These are phyloP conservation scores for Salminus brasiliensis DNA, from an alignment of 2,113 vertebrate species.

Conservation along the genomic window DNA sequence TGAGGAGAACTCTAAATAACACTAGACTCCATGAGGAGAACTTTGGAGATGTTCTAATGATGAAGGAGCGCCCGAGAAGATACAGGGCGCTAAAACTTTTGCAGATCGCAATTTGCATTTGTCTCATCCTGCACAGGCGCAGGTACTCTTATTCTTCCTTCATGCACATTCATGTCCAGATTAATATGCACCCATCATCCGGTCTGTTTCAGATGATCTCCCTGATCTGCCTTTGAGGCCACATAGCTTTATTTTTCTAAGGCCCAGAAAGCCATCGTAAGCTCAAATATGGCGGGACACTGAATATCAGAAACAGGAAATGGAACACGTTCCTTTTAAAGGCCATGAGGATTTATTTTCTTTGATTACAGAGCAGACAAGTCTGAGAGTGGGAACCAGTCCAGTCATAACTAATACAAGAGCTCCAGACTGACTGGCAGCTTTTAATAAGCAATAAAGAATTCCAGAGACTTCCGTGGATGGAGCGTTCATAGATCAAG, in stretches of 20 bases:
- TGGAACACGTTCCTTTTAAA: conserved; percentile 10
- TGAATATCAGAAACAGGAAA: conserved; percentile 1
- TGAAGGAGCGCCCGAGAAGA: too few relatives aligned
- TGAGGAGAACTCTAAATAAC: too few relatives aligned
- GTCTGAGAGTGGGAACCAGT: conserved; percentile 5
- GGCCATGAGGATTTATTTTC: not conserved
- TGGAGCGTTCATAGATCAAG: not conserved
- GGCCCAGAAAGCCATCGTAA: not conserved
- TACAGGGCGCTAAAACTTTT: too few relatives aligned
- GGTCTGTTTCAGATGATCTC: not conserved
- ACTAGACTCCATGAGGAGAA: too few relatives aligned
- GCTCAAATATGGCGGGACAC: not conserved
- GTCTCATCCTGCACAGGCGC: not conserved
- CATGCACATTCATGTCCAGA: not conserved
- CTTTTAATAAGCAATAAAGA: not conserved
- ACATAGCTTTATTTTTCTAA: not conserved
- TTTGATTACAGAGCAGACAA: not conserved
- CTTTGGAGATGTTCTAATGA: too few relatives aligned
- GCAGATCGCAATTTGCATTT: too few relatives aligned
- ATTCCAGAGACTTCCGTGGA: not conserved
- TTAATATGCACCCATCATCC: not conserved
- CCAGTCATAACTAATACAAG: conserved; percentile 7
- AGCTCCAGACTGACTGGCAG: conserved; percentile 1
- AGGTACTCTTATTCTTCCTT: not conserved
- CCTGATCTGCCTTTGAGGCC: not conserved